Conservation (phyloP, 2,888 invertebrate species). For the Clusia tigrina region DNA sequence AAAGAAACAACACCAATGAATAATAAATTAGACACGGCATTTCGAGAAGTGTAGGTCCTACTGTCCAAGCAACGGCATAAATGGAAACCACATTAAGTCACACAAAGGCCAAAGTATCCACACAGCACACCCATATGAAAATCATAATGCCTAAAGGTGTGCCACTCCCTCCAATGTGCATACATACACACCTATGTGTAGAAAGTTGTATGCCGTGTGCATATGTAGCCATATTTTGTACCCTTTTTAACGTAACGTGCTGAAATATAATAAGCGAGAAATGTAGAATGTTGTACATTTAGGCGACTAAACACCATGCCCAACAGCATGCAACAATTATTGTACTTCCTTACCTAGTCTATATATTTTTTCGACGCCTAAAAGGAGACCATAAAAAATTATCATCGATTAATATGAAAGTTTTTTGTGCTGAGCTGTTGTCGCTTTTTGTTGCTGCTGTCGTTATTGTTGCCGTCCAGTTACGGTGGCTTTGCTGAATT, state of each 20-base stretch:
- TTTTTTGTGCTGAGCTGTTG: neutral
- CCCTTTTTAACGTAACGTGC: constrained; percentile 46
- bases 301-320: neutral
- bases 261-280: constrained; percentile 37
- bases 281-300: neutral
- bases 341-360: neutral
- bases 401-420: constrained; percentile 6
- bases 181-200: neutral
- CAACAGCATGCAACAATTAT: constrained; percentile 1
- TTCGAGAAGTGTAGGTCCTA: too few species aligned
- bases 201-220: too few species aligned
- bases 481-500: too few species aligned
- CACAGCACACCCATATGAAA: too few species aligned
- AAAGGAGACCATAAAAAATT: neutral
- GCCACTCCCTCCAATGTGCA: neutral
- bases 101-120: too few species aligned
- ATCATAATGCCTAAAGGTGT: neutral
- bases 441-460: neutral
- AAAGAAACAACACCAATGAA: neutral
- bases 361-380: neutral
- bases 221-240: too few species aligned
- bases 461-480: neutral
- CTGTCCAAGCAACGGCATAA: too few species aligned
- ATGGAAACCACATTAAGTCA: too few species aligned
- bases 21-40: constrained; percentile 6